Base-by-base conservation (phyloP, 2,113 vertebrate species). In the Saguinus imperator region DNA sequence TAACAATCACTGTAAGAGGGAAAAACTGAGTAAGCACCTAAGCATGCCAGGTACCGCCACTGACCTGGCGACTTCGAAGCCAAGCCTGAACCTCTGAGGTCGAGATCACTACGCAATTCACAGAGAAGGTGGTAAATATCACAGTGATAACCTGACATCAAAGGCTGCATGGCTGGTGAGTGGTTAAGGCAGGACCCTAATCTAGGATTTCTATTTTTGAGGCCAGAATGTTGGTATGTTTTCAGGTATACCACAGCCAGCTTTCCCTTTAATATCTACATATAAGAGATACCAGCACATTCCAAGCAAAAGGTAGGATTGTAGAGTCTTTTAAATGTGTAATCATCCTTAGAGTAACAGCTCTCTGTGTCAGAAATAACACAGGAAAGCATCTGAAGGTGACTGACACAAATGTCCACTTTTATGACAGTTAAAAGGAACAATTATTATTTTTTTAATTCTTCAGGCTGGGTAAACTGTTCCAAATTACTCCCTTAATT, bases 1-100 rank as follows among this genome's bases (percentile, higher is more conserved):
- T 20, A 83, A 86, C 61, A 89, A 37, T 76, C 40, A 43, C 5
- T 3, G 5, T 5, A 43, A 27, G 17, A 55, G 8, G 45, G 17
- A 37, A n/a, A 10, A 35, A 21, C 35, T 1, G 75, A 32, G 73
- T 10, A 11, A 79, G 50, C 18, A 77, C 25, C 29, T 37, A 17
- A 1, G 3, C 48, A 0, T 17, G 18, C 55, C 29, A 40, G 1
- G 11, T 1, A 16, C 14, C 17, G 2, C 11, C 55, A 37, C 6
- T 3, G 61, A 70, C 52, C 37, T 25, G 29, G 25, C 0, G 0
- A 16, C 23, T 9, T 12, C 1, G 20, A 80, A 17, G 23, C 29
- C 66, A 68, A n/a, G 8, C 2, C 7, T 0, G 2, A 7, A 13
- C 25, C 55, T 45, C 23, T 0, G 45, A 55, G 32, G 64, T 14